Evolutionary conservation across 1,140 invertebrate species (phyloP).

Genomic region (Hirudo medicinalis): DNA sequence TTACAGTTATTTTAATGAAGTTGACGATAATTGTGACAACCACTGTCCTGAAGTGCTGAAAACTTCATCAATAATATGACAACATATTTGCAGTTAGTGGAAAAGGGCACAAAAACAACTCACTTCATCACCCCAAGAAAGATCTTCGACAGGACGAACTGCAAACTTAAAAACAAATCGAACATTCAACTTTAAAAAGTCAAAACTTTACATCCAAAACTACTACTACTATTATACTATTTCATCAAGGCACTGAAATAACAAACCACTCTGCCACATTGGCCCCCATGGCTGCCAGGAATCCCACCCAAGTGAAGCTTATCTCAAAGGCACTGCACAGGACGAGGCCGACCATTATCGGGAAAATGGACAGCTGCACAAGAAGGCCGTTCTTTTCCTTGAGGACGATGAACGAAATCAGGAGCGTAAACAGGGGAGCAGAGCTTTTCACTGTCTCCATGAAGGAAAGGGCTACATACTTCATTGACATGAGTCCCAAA

Average conservation of each 20-base stretch:
- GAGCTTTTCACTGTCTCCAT: slow-evolving; percentile 78
- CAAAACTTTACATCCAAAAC: neutral
- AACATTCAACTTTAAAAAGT: neutral
- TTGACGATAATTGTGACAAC: neutral
- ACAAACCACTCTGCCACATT: slow-evolving; percentile 67
- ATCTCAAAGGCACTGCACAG: slow-evolving; percentile 67
- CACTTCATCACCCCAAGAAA: slow-evolving; percentile 6
- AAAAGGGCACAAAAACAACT: neutral
- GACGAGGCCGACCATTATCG: slow-evolving; percentile 70
- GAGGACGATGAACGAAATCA: slow-evolving; percentile 57
- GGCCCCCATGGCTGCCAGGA: slow-evolving; percentile 62
- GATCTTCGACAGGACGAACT: slow-evolving; percentile 7
- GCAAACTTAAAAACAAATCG: slow-evolving; percentile 3
- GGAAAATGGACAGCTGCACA: slow-evolving; percentile 63
- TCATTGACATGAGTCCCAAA: slow-evolving; percentile 61
- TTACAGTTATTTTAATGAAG: too few species aligned
- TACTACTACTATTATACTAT: neutral
- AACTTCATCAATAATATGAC: neutral
- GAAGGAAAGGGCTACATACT: slow-evolving; percentile 71
- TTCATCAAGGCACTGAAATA: slow-evolving; percentile 4
- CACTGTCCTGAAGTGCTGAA: neutral
- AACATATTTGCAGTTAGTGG: too few species aligned
- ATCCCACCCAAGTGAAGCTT: slow-evolving; percentile 64
- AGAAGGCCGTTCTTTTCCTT: slow-evolving; percentile 56
- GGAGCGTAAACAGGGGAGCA: slow-evolving; percentile 66